These are phyloP conservation scores for Athripsodes cinereus DNA, from an alignment of 2,888 invertebrate genomes.

Conservation along the genomic window DNA sequence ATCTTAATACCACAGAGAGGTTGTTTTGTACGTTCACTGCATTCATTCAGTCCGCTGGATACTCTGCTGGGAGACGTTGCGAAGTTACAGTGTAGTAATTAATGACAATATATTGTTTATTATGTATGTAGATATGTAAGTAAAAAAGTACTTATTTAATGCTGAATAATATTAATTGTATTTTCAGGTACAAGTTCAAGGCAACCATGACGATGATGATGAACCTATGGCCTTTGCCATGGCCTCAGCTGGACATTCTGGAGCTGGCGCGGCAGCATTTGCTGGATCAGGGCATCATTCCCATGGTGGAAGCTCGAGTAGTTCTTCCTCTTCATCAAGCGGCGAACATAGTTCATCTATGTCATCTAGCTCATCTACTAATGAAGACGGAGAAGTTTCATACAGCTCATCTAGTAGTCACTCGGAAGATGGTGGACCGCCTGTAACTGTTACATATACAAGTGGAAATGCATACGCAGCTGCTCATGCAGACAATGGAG, in stretches of 20 bases:
- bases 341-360: background rate
- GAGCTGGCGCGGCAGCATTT: background rate
- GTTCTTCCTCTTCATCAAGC: background rate
- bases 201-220: background rate
- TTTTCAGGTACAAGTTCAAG: background rate
- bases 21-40: too few relatives aligned
- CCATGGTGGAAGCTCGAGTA: too few relatives aligned
- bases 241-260: background rate
- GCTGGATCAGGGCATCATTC: background rate
- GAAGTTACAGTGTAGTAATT: too few relatives aligned
- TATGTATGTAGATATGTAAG: too few relatives aligned
- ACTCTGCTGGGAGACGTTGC: too few relatives aligned
- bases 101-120: too few relatives aligned
- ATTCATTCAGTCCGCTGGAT: too few relatives aligned
- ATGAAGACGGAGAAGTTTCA: background rate
- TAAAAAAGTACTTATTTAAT: too few relatives aligned
- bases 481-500: background rate
- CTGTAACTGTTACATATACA: background rate
- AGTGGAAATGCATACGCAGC: slow-evolving; percentile 1
- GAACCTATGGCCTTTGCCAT: background rate
- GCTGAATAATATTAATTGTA: too few relatives aligned
- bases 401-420: slow-evolving; percentile 2
- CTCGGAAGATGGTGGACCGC: slow-evolving; percentile 2
- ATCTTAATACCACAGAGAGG: too few relatives aligned
- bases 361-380: background rate